phyloP scores from a whole-genome alignment of 1,140 invertebrate species.

The Drosophila obscura region DNA sequence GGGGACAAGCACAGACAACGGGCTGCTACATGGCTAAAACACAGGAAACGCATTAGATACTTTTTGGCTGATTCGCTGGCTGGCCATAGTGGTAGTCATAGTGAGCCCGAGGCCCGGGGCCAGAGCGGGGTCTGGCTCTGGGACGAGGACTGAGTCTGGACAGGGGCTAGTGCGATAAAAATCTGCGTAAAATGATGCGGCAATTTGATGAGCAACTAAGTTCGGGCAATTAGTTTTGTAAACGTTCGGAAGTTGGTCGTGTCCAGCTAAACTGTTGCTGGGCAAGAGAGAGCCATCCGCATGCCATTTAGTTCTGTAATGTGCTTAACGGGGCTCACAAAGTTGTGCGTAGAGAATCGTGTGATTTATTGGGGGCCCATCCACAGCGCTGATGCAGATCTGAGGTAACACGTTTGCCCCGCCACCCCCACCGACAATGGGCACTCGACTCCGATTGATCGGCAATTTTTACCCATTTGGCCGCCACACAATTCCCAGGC shows the following conservation, averaged over 20 bases:
- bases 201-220: slow-evolving; percentile 80
- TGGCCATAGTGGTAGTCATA: background rate
- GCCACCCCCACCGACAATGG: no score
- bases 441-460: slow-evolving; percentile 7
- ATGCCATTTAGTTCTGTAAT: slow-evolving; percentile 7
- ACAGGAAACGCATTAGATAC: slow-evolving; percentile 79
- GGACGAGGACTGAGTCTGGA: slow-evolving; percentile 2
- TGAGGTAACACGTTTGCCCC: no score
- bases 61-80: slow-evolving; percentile 35
- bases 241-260: slow-evolving; percentile 38
- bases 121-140: background rate
- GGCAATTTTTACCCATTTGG: slow-evolving; percentile 27
- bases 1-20: slow-evolving; percentile 47
- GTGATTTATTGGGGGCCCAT: slow-evolving; percentile 24
- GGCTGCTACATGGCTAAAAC: slow-evolving; percentile 59
- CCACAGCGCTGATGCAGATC: slow-evolving; percentile 6
- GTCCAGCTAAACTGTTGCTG: slow-evolving; percentile 47
- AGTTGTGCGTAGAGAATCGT: background rate
- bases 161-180: slow-evolving; percentile 60
- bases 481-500: slow-evolving; percentile 28
- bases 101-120: slow-evolving; percentile 17
- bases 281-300: slow-evolving; percentile 14
- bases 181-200: slow-evolving; percentile 79
- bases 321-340: slow-evolving; percentile 5
- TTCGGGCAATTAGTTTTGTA: slow-evolving; percentile 75